Conservation (phyloP, 2,888 invertebrate genomes). For the Troides aeacus region DNA sequence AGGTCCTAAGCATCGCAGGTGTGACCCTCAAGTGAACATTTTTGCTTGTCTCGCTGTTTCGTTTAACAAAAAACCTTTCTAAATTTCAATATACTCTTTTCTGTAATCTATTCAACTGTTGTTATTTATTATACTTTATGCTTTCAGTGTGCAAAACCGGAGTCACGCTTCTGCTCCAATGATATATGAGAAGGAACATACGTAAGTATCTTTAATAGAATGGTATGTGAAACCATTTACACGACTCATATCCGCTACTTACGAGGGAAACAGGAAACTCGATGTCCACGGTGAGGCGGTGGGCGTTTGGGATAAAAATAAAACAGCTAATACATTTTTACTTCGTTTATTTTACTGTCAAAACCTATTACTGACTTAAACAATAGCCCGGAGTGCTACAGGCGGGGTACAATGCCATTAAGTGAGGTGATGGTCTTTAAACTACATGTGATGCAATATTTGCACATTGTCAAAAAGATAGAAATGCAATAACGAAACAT, state of each 20-base stretch:
- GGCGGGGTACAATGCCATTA: constrained; percentile 9
- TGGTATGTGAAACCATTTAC: neutral
- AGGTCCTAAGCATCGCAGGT: too few relatives aligned
- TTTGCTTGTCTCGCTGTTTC: too few relatives aligned
- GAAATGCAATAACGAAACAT: neutral
- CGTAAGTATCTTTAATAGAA: neutral
- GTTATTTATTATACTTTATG: too few relatives aligned
- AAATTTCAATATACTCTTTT: neutral
- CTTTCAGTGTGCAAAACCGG: neutral
- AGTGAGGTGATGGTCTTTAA: constrained; percentile 6
- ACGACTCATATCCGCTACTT: neutral
- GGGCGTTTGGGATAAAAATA: constrained; percentile 23
- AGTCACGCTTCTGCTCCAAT: neutral
- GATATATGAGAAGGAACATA: neutral
- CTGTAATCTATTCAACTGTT: too few relatives aligned
- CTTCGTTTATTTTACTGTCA: constrained; percentile 15
- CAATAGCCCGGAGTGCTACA: constrained; percentile 19
- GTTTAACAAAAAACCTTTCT: too few relatives aligned
- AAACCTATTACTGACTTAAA: constrained; percentile 19
- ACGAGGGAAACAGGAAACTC: neutral
- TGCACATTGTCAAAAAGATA: constrained; percentile 19
- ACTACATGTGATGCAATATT: constrained; percentile 4
- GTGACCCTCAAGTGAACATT: too few relatives aligned
- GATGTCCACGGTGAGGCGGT: neutral
- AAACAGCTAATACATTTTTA: constrained; percentile 12